Conservation (phyloP, 2,113 vertebrate genomes). For the Hemiscyllium ocellatum region DNA sequence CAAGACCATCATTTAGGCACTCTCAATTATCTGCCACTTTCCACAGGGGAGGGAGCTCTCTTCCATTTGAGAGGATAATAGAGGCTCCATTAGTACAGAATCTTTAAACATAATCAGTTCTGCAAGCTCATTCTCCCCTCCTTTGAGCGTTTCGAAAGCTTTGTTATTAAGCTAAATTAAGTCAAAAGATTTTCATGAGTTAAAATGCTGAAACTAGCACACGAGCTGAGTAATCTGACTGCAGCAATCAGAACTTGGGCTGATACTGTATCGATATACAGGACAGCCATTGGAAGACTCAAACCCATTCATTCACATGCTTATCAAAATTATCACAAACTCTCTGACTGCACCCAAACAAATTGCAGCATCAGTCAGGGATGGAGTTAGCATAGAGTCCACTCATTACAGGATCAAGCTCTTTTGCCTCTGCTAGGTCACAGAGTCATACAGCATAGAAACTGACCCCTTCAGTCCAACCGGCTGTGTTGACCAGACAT, state of each 20-base stretch:
- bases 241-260: background rate
- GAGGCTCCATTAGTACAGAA: background rate
- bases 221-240: background rate
- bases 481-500: no score
- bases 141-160: background rate
- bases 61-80: background rate
- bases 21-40: background rate
- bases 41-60: background rate
- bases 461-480: no score
- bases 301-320: background rate
- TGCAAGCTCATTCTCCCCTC: background rate
- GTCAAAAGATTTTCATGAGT: slow-evolving; percentile 10
- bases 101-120: background rate
- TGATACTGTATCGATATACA: background rate
- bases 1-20: background rate
- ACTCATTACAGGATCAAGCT: background rate
- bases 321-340: background rate
- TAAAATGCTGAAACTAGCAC: background rate
- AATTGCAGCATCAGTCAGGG: background rate
- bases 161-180: background rate
- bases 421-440: background rate
- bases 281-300: background rate
- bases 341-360: background rate
- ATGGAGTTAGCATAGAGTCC: background rate
- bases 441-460: no score